Evolutionary conservation across 2,797 vertebrate genomes (phyloP).

Genomic region (Pogoniulus pusillus): DNA sequence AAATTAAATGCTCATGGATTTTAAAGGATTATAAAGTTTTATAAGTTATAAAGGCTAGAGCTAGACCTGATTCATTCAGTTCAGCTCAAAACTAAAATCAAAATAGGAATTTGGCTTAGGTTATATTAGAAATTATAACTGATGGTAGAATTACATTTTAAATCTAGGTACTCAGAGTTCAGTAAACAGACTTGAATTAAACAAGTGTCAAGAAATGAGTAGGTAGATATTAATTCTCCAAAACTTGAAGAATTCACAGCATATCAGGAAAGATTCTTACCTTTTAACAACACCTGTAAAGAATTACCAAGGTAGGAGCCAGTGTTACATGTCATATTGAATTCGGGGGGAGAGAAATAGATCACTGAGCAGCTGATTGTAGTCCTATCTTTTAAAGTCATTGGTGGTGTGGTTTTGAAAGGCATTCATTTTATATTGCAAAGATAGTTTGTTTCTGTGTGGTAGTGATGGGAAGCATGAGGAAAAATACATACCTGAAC

Average conservation of each 20-base stretch:
- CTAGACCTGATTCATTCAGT: background rate
- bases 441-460: background rate
- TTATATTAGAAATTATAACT: background rate
- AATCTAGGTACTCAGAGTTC: background rate
- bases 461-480: background rate
- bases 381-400: background rate
- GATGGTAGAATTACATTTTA: background rate
- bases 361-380: background rate
- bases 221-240: background rate
- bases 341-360: background rate
- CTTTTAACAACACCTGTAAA: background rate
- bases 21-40: conserved; percentile 42
- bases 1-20: conserved; percentile 32
- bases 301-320: background rate
- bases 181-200: background rate
- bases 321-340: background rate
- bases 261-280: background rate
- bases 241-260: background rate
- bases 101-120: background rate
- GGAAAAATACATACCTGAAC: background rate
- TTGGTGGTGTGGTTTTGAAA: background rate
- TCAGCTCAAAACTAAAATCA: conserved; percentile 13
- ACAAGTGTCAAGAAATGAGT: background rate
- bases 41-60: conserved; percentile 15
- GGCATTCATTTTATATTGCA: background rate